phyloP scores from a whole-genome alignment of 1,140 invertebrate species.

The Achroia grisella region DNA sequence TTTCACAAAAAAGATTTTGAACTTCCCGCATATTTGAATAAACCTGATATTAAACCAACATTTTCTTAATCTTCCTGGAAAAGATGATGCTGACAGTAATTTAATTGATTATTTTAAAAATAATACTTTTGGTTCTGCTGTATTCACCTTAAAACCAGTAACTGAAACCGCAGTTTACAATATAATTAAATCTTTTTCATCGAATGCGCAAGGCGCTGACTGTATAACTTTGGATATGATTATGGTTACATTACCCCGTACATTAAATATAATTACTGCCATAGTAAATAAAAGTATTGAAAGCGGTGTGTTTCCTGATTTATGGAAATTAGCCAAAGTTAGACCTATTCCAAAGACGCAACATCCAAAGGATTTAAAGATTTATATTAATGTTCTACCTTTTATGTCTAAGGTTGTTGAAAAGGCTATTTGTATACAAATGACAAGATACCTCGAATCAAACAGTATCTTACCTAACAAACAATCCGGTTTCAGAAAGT shows the following conservation, averaged over 20 bases:
- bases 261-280: slow-evolving; percentile 1
- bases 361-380: slow-evolving; percentile 5
- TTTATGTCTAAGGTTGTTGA: slow-evolving; percentile 9
- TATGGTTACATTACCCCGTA: slow-evolving; percentile 2
- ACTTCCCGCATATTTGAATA: background rate
- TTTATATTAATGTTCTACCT: slow-evolving; percentile 6
- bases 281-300: slow-evolving; percentile 7
- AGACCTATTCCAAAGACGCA: slow-evolving; percentile 5
- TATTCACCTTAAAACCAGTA: slow-evolving; percentile 4
- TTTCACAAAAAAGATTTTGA: background rate
- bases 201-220: slow-evolving; percentile 3
- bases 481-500: background rate
- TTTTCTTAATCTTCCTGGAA: slow-evolving; percentile 3
- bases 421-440: slow-evolving; percentile 1
- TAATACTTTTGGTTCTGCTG: background rate
- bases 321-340: slow-evolving; percentile 6
- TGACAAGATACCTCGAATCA: background rate
- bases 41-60: slow-evolving; percentile 7
- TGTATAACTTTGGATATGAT: slow-evolving; percentile 7
- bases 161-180: background rate
- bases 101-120: background rate
- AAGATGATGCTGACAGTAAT: background rate
- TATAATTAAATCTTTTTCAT: slow-evolving; percentile 3
- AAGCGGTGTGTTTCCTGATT: background rate
- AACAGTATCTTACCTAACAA: background rate